Evolutionary conservation across 2,113 vertebrate genomes (phyloP).

Genomic region (Patagioenas fasciata): DNA sequence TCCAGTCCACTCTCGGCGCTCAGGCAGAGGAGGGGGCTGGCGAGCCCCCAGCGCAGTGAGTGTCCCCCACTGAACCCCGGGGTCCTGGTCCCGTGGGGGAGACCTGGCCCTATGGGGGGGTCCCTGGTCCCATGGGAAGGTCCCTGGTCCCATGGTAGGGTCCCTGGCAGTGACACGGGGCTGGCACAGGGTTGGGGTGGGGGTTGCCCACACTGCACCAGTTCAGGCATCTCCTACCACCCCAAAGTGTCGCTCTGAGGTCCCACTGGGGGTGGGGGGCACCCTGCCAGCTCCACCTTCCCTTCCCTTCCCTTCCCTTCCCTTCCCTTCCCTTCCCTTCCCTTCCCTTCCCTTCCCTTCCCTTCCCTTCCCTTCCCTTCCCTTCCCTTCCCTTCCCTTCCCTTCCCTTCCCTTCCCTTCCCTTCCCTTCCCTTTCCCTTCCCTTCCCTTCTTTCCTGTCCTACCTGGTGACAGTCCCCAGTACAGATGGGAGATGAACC

Average conservation of each 20-base stretch:
- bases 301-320: too few species aligned
- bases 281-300: too few species aligned
- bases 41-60: not conserved
- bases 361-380: too few species aligned
- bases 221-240: not conserved
- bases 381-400: too few species aligned
- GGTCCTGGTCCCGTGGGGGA: not conserved
- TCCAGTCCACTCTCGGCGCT: constrained; percentile 13
- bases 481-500: not conserved
- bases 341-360: too few species aligned
- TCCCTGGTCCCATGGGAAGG: too few species aligned
- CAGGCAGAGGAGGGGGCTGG: constrained; percentile 11
- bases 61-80: not conserved
- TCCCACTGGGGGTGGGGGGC: not conserved
- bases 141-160: too few species aligned
- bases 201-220: fast-evolving
- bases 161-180: not conserved
- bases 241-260: fast-evolving
- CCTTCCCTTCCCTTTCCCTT: too few species aligned
- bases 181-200: too few species aligned
- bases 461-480: too few species aligned
- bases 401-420: too few species aligned
- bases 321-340: too few species aligned
- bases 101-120: not conserved
- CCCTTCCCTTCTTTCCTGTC: not conserved